A percentile compares a stretch with the other conserved stretches of the same genome.
Evolutionary conservation across 2,797 vertebrate species (phyloP).

Genomic region (Gymnopithys bicolor): DNA sequence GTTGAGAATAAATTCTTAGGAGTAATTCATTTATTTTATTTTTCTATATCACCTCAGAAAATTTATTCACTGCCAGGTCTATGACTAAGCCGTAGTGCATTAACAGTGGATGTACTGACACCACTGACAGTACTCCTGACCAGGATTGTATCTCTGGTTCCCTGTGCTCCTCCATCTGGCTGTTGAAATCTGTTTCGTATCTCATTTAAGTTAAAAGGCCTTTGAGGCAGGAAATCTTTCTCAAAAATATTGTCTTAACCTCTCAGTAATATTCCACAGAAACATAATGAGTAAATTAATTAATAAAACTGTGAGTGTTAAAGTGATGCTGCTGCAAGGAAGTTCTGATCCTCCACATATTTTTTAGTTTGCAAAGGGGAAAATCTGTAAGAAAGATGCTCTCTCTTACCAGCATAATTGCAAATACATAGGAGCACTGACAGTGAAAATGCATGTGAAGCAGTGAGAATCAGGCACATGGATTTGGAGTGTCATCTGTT

Average conservation of each 20-base stretch:
- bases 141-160: not conserved
- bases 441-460: not conserved
- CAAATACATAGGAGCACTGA: not conserved
- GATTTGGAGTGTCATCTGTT: not conserved
- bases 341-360: not conserved
- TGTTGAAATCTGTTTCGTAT: not conserved
- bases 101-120: not conserved
- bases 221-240: not conserved
- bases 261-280: not conserved
- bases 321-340: not conserved
- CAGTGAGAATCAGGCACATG: not conserved
- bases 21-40: not conserved
- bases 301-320: not conserved
- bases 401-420: not conserved
- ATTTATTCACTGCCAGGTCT: not conserved
- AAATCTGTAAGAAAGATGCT: not conserved
- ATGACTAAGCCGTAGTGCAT: not conserved
- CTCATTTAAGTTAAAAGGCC: not conserved
- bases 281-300: not conserved
- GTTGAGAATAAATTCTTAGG: not conserved
- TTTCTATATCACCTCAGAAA: not conserved
- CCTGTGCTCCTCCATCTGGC: not conserved
- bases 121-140: not conserved
- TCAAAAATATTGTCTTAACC: not conserved
- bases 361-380: not conserved